These are phyloP conservation scores for Pachliopta kotzebuea DNA, from an alignment of 2,888 invertebrate genomes.

Conservation along the genomic window DNA sequence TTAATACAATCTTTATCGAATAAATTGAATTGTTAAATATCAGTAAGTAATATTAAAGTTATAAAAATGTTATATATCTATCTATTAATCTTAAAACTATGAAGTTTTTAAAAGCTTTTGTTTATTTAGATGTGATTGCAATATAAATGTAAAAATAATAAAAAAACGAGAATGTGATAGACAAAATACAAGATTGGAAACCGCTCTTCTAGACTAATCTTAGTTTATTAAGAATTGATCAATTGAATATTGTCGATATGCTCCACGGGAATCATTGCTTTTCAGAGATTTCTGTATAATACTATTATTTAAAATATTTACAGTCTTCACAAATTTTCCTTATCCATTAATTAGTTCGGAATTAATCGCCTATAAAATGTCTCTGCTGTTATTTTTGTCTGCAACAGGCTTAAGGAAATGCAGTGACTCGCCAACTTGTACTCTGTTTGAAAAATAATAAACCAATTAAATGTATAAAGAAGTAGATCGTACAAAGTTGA, in stretches of 20 bases:
- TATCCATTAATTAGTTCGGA: slow-evolving; percentile 42
- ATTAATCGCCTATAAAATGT: slow-evolving; percentile 38
- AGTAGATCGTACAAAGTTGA: background rate
- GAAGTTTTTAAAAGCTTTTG: too few species aligned
- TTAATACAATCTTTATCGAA: too few species aligned
- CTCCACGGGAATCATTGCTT: slow-evolving; percentile 66
- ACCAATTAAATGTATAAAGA: background rate
- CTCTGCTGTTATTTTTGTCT: slow-evolving; percentile 37
- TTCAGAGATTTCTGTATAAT: slow-evolving; percentile 48
- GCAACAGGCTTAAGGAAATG: slow-evolving; percentile 3
- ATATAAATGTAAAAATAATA: too few species aligned
- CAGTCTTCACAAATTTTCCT: slow-evolving; percentile 68
- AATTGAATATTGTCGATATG: slow-evolving; percentile 72
- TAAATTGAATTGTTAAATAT: too few species aligned
- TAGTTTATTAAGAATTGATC: slow-evolving; percentile 34
- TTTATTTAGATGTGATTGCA: too few species aligned
- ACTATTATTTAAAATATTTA: slow-evolving; percentile 60
- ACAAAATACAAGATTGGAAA: slow-evolving; percentile 33
- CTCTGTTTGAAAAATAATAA: slow-evolving; percentile 44
- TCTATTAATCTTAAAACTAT: too few species aligned
- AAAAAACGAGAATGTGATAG: background rate
- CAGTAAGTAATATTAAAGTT: too few species aligned
- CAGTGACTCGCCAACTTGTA: slow-evolving; percentile 36
- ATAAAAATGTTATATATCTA: too few species aligned
- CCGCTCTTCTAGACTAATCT: slow-evolving; percentile 37